A percentile compares a stretch with the other conserved stretches of the same genome.
Conservation (phyloP, 1,140 invertebrate species). For the Hydropsyche tenuis region DNA sequence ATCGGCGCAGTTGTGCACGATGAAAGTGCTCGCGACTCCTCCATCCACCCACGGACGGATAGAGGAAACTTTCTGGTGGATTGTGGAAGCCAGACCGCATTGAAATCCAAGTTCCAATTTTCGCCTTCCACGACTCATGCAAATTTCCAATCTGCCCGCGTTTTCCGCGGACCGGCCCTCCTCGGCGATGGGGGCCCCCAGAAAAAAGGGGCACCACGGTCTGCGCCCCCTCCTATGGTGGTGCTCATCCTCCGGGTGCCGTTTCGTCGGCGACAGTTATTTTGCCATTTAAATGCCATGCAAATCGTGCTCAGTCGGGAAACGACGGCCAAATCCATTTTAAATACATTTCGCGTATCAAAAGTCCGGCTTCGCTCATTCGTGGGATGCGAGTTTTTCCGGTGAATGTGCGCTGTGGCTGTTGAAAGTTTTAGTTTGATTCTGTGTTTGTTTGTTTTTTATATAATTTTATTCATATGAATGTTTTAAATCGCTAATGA, state of each 20-base stretch:
- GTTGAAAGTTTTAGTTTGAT: too few species aligned
- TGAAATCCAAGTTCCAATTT: conserved; percentile 32
- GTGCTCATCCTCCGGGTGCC: too few species aligned
- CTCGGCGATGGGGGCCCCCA: neutral
- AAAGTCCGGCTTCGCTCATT: neutral
- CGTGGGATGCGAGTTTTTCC: too few species aligned
- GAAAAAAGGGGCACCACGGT: neutral
- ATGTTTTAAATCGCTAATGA: too few species aligned
- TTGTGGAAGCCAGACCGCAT: conserved; percentile 34
- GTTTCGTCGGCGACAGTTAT: neutral
- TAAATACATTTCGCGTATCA: conserved; percentile 17
- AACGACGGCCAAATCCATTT: neutral
- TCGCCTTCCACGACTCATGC: conserved; percentile 31
- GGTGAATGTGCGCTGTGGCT: too few species aligned
- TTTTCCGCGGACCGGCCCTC: conserved; percentile 11
- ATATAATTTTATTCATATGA: too few species aligned
- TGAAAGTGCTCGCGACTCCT: conserved; percentile 10
- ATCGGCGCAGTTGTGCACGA: neutral
- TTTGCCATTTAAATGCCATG: conserved; percentile 30
- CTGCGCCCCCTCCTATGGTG: neutral
- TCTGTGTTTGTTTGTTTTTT: too few species aligned
- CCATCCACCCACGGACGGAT: neutral
- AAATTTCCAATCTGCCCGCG: conserved; percentile 31
- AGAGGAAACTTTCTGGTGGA: conserved; percentile 20
- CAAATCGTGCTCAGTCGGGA: conserved; percentile 10